Conservation (phyloP, 2,888 invertebrate species). For the Peribatodes rhomboidaria region DNA sequence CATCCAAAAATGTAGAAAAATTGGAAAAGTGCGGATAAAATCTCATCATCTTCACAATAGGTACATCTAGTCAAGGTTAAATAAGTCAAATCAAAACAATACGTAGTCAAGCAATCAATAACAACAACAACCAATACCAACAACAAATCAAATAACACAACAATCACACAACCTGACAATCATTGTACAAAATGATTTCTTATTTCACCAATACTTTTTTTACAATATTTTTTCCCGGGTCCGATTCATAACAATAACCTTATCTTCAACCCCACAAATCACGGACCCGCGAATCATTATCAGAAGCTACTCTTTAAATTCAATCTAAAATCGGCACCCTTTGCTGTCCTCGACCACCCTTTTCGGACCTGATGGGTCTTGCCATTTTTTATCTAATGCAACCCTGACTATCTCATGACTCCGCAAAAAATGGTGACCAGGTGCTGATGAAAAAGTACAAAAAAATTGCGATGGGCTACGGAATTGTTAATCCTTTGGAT, state of each 20-base stretch:
- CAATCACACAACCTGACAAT: background rate
- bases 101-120: too few relatives aligned
- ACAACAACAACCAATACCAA: too few relatives aligned
- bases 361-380: conserved; percentile 59
- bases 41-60: too few relatives aligned
- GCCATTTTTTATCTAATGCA: conserved; percentile 69
- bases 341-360: conserved; percentile 57
- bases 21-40: too few relatives aligned
- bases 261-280: conserved; percentile 73
- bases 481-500: conserved; percentile 63
- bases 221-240: conserved; percentile 34
- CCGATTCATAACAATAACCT: conserved; percentile 61
- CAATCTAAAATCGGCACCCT: conserved; percentile 63
- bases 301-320: conserved; percentile 67
- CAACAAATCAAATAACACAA: too few relatives aligned
- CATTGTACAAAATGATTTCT: background rate
- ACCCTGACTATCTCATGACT: conserved; percentile 72
- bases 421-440: conserved; percentile 72
- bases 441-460: conserved; percentile 60
- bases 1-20: too few relatives aligned
- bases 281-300: conserved; percentile 59
- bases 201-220: conserved; percentile 1
- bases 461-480: conserved; percentile 40
- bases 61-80: too few relatives aligned
- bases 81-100: too few relatives aligned